These are phyloP conservation scores for Furnarius figulus DNA, from an alignment of 2,113 vertebrate species.

Conservation along the genomic window DNA sequence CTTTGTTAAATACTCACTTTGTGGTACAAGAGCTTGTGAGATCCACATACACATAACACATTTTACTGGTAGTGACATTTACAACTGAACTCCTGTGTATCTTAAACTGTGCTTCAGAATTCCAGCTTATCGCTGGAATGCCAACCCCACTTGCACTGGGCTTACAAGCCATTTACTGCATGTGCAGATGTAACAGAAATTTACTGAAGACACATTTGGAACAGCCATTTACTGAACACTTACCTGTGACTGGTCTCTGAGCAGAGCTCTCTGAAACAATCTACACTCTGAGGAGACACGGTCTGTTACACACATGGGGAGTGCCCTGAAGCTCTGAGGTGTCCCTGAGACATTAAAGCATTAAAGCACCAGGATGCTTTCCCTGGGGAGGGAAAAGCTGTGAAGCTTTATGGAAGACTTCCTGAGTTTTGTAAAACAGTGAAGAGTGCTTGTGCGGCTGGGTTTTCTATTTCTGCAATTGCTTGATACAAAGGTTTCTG, in stretches of 20 bases:
- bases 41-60: neutral
- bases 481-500: neutral
- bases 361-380: conserved; percentile 35
- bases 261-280: neutral
- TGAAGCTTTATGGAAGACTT: neutral
- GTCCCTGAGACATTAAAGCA: conserved; percentile 61
- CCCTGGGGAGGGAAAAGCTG: conserved; percentile 12
- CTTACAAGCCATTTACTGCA: neutral
- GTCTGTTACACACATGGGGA: neutral
- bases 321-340: neutral
- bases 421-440: conserved; percentile 44
- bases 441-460: neutral
- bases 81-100: neutral
- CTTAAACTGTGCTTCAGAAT: neutral
- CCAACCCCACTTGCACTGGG: neutral
- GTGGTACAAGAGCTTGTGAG: neutral
- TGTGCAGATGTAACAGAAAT: neutral
- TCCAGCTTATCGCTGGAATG: neutral
- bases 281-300: conserved; percentile 45
- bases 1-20: neutral
- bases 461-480: neutral
- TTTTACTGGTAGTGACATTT: neutral
- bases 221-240: neutral
- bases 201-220: neutral
- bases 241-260: conserved; percentile 32